Evolutionary conservation across 2,113 vertebrate genomes (phyloP).

Genomic region (Benitochromis conjunctus): DNA sequence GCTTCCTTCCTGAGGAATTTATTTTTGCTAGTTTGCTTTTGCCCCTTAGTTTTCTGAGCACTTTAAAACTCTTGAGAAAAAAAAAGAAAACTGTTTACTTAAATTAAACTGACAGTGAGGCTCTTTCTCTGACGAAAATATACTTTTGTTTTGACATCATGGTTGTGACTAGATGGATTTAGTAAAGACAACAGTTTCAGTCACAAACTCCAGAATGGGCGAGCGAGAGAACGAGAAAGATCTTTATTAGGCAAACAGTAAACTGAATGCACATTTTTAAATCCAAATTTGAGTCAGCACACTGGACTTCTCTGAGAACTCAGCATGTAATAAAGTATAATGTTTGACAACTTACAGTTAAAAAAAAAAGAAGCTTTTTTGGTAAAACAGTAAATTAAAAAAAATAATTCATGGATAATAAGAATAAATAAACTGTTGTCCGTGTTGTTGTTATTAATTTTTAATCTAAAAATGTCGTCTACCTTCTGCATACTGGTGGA

Average conservation of each 20-base stretch:
- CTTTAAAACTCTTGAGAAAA: neutral
- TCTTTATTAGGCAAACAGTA: neutral
- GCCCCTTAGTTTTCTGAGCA: neutral
- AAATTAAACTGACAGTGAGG: neutral
- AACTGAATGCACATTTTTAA: neutral
- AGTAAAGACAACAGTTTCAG: neutral
- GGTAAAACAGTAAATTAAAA: fast-evolving
- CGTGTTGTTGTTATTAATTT: neutral
- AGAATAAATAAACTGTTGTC: neutral
- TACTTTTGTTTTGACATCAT: neutral
- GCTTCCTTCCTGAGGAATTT: neutral
- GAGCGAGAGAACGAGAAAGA: neutral
- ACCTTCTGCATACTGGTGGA: neutral
- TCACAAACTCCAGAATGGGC: neutral
- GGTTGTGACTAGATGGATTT: neutral
- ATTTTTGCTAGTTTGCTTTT: neutral
- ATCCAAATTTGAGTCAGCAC: neutral
- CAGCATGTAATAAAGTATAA: neutral
- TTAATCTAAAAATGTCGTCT: neutral
- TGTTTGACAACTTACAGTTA: neutral
- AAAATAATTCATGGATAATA: neutral
- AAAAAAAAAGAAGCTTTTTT: neutral
- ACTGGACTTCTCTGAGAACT: neutral
- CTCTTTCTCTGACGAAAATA: neutral
- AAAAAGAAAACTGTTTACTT: neutral